phyloP scores from a whole-genome alignment of 2,888 invertebrate genomes.

The Beris chalybata region DNA sequence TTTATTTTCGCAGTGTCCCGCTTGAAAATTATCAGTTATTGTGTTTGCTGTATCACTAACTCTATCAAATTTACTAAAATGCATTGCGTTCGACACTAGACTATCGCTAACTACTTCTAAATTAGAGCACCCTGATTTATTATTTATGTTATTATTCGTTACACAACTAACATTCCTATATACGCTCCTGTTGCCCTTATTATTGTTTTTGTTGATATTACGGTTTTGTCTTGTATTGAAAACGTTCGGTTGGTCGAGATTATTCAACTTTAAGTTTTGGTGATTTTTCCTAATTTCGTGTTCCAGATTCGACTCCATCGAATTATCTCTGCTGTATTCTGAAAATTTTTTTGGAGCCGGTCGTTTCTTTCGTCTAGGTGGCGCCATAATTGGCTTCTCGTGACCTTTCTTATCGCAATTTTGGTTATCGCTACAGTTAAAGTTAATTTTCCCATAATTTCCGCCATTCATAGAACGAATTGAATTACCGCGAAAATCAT shows the following conservation, averaged over 20 bases:
- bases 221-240: background rate
- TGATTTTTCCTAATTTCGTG: slow-evolving; percentile 33
- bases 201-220: slow-evolving; percentile 3
- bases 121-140: slow-evolving; percentile 40
- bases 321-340: slow-evolving; percentile 10
- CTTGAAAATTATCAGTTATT: slow-evolving; percentile 25
- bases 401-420: background rate
- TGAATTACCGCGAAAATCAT: background rate
- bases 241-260: slow-evolving; percentile 19
- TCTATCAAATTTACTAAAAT: slow-evolving; percentile 28
- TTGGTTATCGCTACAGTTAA: background rate
- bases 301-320: slow-evolving; percentile 30
- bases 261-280: slow-evolving; percentile 29
- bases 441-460: slow-evolving; percentile 26
- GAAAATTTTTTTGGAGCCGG: slow-evolving; percentile 5
- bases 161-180: slow-evolving; percentile 16
- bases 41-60: slow-evolving; percentile 14
- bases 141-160: slow-evolving; percentile 32
- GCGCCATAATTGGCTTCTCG: slow-evolving; percentile 23
- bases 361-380: slow-evolving; percentile 31
- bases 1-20: slow-evolving; percentile 31
- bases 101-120: slow-evolving; percentile 37
- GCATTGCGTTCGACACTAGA: slow-evolving; percentile 33
- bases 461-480: background rate
- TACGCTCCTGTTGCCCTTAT: slow-evolving; percentile 9